Evolutionary conservation across 2,888 invertebrate genomes (phyloP).

Genomic region (Sphaeridia pumilis): DNA sequence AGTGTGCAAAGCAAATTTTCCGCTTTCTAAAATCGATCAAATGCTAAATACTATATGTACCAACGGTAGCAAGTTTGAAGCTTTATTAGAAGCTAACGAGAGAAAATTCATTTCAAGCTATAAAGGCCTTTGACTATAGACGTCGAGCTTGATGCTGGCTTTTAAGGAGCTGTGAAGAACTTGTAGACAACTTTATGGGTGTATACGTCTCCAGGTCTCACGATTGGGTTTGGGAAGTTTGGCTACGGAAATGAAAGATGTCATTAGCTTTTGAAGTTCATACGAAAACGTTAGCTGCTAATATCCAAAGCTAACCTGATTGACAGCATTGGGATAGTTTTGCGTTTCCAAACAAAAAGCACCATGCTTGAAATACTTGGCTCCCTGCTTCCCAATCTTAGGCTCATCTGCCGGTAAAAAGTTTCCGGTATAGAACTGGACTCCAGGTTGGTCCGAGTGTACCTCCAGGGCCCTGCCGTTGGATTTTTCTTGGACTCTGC

Average conservation of each 20-base stretch:
- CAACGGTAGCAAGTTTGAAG: no score
- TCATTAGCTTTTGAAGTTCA: background rate
- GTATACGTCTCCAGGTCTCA: conserved; percentile 61
- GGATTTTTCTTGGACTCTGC: conserved; percentile 52
- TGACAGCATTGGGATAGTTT: conserved; percentile 79
- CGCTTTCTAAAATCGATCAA: no score
- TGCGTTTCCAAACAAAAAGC: conserved; percentile 84
- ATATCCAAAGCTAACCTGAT: conserved; percentile 49
- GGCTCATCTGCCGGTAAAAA: conserved; percentile 48
- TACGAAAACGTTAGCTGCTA: background rate
- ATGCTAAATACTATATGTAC: no score
- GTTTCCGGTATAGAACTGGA: conserved; percentile 82
- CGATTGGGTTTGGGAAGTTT: conserved; percentile 60
- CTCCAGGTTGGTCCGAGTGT: conserved; percentile 74
- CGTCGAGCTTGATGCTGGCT: no score
- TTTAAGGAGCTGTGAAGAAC: conserved; percentile 86
- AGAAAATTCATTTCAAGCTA: no score
- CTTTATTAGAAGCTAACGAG: no score
- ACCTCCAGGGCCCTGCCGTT: conserved; percentile 66
- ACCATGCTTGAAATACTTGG: conserved; percentile 59
- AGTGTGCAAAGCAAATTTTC: no score
- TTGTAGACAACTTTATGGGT: conserved; percentile 60
- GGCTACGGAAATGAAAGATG: conserved; percentile 41
- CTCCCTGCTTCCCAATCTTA: conserved; percentile 57
- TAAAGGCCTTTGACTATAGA: no score